These are phyloP conservation scores for Anthonomus grandis DNA, from an alignment of 1,140 invertebrate species.

Conservation along the genomic window DNA sequence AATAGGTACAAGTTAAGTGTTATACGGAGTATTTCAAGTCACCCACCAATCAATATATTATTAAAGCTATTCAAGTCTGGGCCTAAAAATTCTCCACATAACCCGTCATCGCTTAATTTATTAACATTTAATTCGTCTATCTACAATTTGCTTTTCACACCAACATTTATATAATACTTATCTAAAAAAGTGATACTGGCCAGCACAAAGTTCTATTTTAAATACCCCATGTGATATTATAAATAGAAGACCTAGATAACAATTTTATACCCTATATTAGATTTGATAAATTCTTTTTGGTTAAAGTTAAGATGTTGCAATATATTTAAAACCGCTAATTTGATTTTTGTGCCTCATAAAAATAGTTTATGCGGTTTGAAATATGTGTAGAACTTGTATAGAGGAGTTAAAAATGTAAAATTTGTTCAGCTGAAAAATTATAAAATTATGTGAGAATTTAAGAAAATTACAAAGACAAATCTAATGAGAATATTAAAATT, in stretches of 20 bases:
- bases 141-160: not conserved
- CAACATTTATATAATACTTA: not conserved
- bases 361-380: too few species aligned
- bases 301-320: not conserved
- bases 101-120: not conserved
- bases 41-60: too few species aligned
- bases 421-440: too few species aligned
- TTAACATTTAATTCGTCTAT: not conserved
- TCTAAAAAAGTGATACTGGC: not conserved
- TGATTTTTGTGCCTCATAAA: too few species aligned
- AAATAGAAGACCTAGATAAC: not conserved
- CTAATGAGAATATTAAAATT: not conserved
- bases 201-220: not conserved
- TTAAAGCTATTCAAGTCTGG: too few species aligned
- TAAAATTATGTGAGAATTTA: not conserved
- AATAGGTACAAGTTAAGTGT: too few species aligned
- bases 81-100: too few species aligned
- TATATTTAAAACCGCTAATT: not conserved
- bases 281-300: slow-evolving; percentile 24
- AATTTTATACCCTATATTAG: slow-evolving; percentile 11
- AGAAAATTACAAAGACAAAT: not conserved
- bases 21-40: too few species aligned
- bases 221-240: not conserved
- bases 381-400: too few species aligned
- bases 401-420: too few species aligned